Percentiles rank a stretch among this genome's conserved stretches.
Evolutionary conservation across 2,888 invertebrate genomes (phyloP).

Genomic region (Tenthredo distinguenda): DNA sequence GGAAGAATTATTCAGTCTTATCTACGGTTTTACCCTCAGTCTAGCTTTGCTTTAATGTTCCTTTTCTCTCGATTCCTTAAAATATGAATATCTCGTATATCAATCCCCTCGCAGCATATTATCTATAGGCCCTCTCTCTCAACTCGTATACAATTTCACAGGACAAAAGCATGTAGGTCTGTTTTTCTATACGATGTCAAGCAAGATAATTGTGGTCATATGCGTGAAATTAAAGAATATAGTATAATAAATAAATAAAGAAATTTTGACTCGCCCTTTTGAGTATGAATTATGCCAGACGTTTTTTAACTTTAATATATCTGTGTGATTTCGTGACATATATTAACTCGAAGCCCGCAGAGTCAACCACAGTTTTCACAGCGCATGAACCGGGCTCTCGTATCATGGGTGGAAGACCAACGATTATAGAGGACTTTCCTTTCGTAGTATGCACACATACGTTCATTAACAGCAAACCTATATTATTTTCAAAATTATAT

Average conservation of each 20-base stretch:
- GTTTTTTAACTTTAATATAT: not conserved
- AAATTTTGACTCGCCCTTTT: not conserved
- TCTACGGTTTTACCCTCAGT: not conserved
- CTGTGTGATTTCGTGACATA: not conserved
- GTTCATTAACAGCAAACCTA: not conserved
- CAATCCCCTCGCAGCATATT: not conserved
- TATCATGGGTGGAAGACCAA: conserved; percentile 66
- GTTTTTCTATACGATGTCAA: not conserved
- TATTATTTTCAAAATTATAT: not conserved
- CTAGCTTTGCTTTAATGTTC: not conserved
- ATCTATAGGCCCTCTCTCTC: not conserved
- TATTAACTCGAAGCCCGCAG: not conserved
- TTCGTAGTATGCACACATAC: conserved; percentile 61
- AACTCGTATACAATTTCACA: conserved; percentile 8
- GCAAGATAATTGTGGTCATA: not conserved
- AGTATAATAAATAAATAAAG: not conserved
- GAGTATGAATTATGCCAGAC: conserved; percentile 2
- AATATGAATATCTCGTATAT: not conserved
- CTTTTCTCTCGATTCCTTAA: not conserved
- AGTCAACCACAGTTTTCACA: not conserved
- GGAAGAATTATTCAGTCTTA: not conserved
- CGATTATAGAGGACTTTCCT: conserved; percentile 65
- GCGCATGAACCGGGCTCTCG: conserved; percentile 50
- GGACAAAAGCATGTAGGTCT: conserved; percentile 9
- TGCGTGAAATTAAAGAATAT: conserved; percentile 6